Evolutionary conservation across 2,797 vertebrate genomes (phyloP).

Genomic region (Onychomys torridus): DNA sequence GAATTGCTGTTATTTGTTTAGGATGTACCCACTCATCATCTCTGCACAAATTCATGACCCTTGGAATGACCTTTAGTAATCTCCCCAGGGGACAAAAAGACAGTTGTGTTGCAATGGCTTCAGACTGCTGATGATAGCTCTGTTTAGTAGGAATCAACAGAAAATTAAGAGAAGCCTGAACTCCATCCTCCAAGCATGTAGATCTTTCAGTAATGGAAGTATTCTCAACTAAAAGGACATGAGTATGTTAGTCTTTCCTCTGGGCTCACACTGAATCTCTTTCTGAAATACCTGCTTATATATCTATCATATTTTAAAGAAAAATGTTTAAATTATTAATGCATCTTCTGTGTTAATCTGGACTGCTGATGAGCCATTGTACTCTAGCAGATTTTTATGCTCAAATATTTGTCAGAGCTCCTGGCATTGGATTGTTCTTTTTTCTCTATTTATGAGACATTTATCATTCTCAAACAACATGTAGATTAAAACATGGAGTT

Average conservation of each 20-base stretch:
- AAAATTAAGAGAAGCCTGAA: not conserved
- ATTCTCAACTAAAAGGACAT: not conserved
- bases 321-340: not conserved
- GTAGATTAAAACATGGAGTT: not conserved
- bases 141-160: not conserved
- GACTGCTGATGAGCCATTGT: not conserved
- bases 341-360: not conserved
- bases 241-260: not conserved
- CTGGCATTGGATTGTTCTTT: not conserved
- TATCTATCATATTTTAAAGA: not conserved
- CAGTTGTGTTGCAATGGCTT: not conserved
- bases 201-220: not conserved
- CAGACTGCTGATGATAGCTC: not conserved
- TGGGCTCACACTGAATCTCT: not conserved
- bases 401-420: slow-evolving; percentile 15
- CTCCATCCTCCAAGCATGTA: not conserved
- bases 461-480: not conserved
- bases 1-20: not conserved
- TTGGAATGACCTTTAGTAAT: not conserved
- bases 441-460: not conserved
- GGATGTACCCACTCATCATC: not conserved
- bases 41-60: not conserved
- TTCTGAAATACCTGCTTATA: not conserved
- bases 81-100: not conserved
- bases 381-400: not conserved